Conservation (phyloP, 2,888 invertebrate species). For the Scaptomyza cyrtandrae region DNA sequence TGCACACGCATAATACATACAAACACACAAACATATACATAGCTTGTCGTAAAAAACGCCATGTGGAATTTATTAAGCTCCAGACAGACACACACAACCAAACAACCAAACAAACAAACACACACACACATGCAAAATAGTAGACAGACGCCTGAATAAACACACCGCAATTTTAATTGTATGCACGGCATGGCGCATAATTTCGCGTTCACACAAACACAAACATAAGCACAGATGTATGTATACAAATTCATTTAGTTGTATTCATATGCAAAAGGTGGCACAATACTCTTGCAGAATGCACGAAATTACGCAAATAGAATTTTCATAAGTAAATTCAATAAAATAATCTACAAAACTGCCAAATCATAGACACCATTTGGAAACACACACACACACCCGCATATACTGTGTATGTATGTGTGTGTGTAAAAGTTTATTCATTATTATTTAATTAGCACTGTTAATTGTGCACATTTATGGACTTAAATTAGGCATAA, state of each 20-base stretch:
- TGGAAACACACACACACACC: slow-evolving; percentile 5
- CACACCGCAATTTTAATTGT: slow-evolving; percentile 51
- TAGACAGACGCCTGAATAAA: slow-evolving; percentile 55
- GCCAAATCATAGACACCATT: slow-evolving; percentile 27
- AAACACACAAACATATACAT: slow-evolving; percentile 8
- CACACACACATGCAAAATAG: slow-evolving; percentile 1
- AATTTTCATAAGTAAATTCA: slow-evolving; percentile 59
- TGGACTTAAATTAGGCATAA: slow-evolving; percentile 12
- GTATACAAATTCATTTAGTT: slow-evolving; percentile 27
- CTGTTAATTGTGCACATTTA: slow-evolving; percentile 26
- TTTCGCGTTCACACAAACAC: slow-evolving; percentile 22
- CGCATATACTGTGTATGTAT: background rate
- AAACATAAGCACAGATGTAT: slow-evolving; percentile 13
- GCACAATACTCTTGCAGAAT: slow-evolving; percentile 44
- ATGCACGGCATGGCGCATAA: slow-evolving; percentile 55
- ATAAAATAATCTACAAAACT: slow-evolving; percentile 38
- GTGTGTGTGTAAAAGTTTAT: slow-evolving; percentile 5
- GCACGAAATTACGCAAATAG: slow-evolving; percentile 54
- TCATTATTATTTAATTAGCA: slow-evolving; percentile 38
- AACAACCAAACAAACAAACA: slow-evolving; percentile 7
- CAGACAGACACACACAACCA: slow-evolving; percentile 4
- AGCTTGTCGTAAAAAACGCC: slow-evolving; percentile 14
- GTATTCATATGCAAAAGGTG: slow-evolving; percentile 34
- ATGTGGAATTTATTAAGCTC: slow-evolving; percentile 47
- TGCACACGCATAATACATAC: background rate